phyloP scores from a whole-genome alignment of 2,888 invertebrate species.

The Cheilosia soror region DNA sequence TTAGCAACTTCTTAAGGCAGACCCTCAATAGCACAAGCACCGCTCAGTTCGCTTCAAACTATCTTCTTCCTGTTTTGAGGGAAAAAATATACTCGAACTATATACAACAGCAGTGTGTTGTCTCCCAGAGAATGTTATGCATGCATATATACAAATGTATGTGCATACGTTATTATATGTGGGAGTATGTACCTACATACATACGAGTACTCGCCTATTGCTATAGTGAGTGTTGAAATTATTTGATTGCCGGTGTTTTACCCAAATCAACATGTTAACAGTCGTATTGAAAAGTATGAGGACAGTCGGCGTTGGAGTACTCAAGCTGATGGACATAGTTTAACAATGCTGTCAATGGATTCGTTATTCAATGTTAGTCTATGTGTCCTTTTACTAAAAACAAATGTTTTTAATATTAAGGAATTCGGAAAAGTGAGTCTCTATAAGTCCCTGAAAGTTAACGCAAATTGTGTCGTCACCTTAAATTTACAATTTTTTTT shows the following conservation, averaged over 20 bases:
- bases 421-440: too few species aligned
- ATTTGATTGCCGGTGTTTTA: slow-evolving; percentile 63
- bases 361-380: too few species aligned
- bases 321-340: not conserved
- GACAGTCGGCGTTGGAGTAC: not conserved
- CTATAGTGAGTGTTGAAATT: slow-evolving; percentile 38
- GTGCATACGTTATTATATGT: not conserved
- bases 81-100: slow-evolving; percentile 17
- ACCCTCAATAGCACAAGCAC: slow-evolving; percentile 26
- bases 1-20: slow-evolving; percentile 57
- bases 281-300: not conserved
- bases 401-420: too few species aligned
- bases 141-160: not conserved
- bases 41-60: slow-evolving; percentile 34
- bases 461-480: too few species aligned
- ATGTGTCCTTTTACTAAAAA: too few species aligned
- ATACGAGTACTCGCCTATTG: not conserved
- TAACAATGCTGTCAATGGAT: too few species aligned
- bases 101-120: slow-evolving; percentile 10
- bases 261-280: slow-evolving; percentile 36
- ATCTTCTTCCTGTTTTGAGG: slow-evolving; percentile 57
- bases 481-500: too few species aligned
- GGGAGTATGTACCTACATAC: not conserved
- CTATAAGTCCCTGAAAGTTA: too few species aligned
- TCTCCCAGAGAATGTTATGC: slow-evolving; percentile 29